A percentile compares a stretch with the other conserved stretches of the same genome.
Evolutionary conservation across 2,113 vertebrate species (phyloP).

Genomic region (Phyllopteryx taeniolatus): DNA sequence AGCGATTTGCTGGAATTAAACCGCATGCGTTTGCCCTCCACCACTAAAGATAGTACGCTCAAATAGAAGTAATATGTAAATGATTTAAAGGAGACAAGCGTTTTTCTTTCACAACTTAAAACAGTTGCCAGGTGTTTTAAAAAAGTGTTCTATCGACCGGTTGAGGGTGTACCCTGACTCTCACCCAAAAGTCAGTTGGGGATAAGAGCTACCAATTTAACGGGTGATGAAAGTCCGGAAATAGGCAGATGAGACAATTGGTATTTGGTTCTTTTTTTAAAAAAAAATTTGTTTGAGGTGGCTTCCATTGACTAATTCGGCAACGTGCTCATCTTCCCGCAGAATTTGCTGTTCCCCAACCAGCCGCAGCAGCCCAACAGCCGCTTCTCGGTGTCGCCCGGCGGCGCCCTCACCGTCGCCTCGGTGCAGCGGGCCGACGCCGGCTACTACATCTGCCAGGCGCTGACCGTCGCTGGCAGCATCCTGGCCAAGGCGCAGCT

Average conservation of each 20-base stretch:
- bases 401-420: slow-evolving; percentile 91
- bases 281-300: slow-evolving; percentile 11
- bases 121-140: background rate
- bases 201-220: no score
- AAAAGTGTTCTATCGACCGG: no score
- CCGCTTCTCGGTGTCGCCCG: slow-evolving; percentile 89
- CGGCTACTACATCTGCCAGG: slow-evolving; percentile 98
- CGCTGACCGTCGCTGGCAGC: slow-evolving; percentile 94
- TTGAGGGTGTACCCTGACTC: no score
- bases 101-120: background rate
- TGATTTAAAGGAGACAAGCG: background rate
- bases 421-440: slow-evolving; percentile 89
- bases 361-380: slow-evolving; percentile 94
- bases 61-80: background rate
- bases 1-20: slow-evolving; percentile 90
- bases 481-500: slow-evolving; percentile 98
- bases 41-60: slow-evolving; percentile 57
- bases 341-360: slow-evolving; percentile 98
- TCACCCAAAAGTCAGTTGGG: no score
- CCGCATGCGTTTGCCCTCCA: slow-evolving; percentile 82
- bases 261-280: slow-evolving; percentile 18
- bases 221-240: no score
- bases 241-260: no score
- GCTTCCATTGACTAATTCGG: slow-evolving; percentile 35
- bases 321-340: slow-evolving; percentile 46